Evolutionary conservation across 2,113 vertebrate species (phyloP), one percentile per base, ranked within the genome.

Genomic region (Apteryx mantelli): DNA sequence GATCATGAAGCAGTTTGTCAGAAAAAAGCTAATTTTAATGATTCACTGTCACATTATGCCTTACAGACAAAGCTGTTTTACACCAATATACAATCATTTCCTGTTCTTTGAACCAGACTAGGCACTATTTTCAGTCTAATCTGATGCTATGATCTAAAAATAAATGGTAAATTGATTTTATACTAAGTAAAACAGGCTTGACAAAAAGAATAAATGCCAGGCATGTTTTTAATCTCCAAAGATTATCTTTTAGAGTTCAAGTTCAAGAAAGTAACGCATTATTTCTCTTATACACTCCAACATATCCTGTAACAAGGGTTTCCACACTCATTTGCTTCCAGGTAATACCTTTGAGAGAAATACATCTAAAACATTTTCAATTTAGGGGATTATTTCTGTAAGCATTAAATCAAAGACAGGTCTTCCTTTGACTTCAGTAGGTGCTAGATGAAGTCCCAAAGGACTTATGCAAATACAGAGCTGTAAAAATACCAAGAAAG

Each of bases 11-110:
- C 75, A 74, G 24, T 53, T 32, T 79, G 65, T 50, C 34, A 83
- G 85, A 64, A 85, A 73, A 89, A 92, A 84, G 17, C 14, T 79
- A 40, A 91, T 96, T 95, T 96, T 91, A 94, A 70, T 87, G 75
- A 79, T 65, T 83, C 2, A 2, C 9, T 82, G 30, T 16, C 32
- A 79, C 5, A 21, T 66, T 82, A 25, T 64, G 28, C 21, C 44
- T 92, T 88, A 34, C 15, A 88, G 36, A 85, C 75, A 76, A 82
- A 79, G 7, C 2, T 70, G 84, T 91, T 94, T 95, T 68, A 86
- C 36, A 95, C 24, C 8, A 46, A 82, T 69, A 74, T 76, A 4
- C 4, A 93, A 68, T 84, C 1, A 82, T 92, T 94, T 93, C 20
- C 64, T 77, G 64, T 78, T 95, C 60, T 95, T 81, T 91, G 81